Percentiles rank a stretch among this genome's conserved stretches.
Evolutionary conservation across 2,888 invertebrate species (phyloP).

Genomic region (Eupithecia insigniata): DNA sequence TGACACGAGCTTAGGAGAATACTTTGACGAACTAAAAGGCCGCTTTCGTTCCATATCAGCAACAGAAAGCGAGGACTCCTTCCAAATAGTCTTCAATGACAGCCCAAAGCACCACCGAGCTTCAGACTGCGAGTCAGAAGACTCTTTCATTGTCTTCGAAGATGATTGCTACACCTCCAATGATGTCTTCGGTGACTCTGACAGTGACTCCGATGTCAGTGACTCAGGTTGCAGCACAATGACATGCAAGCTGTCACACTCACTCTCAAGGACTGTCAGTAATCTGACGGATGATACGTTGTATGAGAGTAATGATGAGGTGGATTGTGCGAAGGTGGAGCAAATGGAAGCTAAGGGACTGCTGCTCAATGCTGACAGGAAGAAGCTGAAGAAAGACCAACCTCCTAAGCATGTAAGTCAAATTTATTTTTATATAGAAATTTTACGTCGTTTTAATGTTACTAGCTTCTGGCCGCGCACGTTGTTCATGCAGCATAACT

Average conservation of each 20-base stretch:
- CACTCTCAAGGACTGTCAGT: conserved; percentile 66
- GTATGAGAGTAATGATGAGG: conserved; percentile 69
- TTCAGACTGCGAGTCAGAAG: conserved; percentile 85
- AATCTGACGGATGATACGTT: conserved; percentile 73
- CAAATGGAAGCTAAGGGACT: conserved; percentile 51
- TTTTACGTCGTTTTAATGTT: neutral
- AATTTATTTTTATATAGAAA: neutral
- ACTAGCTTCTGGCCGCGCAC: too few relatives aligned
- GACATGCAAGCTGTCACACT: conserved; percentile 54
- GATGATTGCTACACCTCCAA: conserved; percentile 75
- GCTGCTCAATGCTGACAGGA: conserved; percentile 62
- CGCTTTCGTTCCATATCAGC: conserved; percentile 64
- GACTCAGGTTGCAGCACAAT: conserved; percentile 62
- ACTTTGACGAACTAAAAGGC: conserved; percentile 73
- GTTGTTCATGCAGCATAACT: too few relatives aligned
- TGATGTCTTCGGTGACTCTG: conserved; percentile 67
- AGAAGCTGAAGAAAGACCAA: conserved; percentile 53
- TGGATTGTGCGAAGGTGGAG: conserved; percentile 61
- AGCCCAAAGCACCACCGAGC: conserved; percentile 54
- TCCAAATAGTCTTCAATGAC: conserved; percentile 77
- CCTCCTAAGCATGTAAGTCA: conserved; percentile 69
- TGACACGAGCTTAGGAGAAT: conserved; percentile 46
- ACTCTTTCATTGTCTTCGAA: conserved; percentile 83
- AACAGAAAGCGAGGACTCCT: conserved; percentile 71
- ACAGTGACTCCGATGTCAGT: conserved; percentile 51